Evolutionary conservation across 2,888 invertebrate species (phyloP).

Genomic region (Notodonta ziczac): DNA sequence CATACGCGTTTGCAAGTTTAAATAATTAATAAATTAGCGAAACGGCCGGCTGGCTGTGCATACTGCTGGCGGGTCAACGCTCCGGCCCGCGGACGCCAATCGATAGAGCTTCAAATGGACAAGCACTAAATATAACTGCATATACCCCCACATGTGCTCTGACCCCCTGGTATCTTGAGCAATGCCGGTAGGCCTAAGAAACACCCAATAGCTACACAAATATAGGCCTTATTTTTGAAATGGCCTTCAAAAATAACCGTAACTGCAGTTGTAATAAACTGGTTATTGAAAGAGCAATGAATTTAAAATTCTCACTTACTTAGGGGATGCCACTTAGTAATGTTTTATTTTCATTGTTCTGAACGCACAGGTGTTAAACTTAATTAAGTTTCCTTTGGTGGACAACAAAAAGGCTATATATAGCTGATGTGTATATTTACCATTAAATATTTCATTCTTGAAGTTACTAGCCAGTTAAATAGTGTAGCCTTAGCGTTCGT

Average conservation of each 20-base stretch:
- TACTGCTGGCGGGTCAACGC: constrained; percentile 72
- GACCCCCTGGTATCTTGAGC: constrained; percentile 45
- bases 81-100: constrained; percentile 72
- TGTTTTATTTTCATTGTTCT: neutral
- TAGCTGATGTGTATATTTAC: neutral
- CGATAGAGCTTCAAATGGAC: constrained; percentile 82
- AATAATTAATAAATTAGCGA: constrained; percentile 83
- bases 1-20: constrained; percentile 61
- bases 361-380: neutral
- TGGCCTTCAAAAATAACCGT: neutral
- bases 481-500: too few species aligned
- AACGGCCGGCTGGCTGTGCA: constrained; percentile 60
- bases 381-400: neutral
- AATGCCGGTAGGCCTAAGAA: constrained; percentile 11
- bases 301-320: constrained; percentile 1
- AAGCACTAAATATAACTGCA: constrained; percentile 71
- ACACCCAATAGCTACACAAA: neutral
- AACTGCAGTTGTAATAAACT: neutral
- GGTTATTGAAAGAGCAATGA: neutral
- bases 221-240: neutral
- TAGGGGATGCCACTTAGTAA: neutral
- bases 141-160: constrained; percentile 48
- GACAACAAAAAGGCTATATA: neutral
- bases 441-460: neutral
- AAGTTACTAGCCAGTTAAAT: neutral